Evolutionary conservation across 2,797 vertebrate species (phyloP), one percentile per base, ranked within the genome.

Genomic region (Babyrousa celebensis): DNA sequence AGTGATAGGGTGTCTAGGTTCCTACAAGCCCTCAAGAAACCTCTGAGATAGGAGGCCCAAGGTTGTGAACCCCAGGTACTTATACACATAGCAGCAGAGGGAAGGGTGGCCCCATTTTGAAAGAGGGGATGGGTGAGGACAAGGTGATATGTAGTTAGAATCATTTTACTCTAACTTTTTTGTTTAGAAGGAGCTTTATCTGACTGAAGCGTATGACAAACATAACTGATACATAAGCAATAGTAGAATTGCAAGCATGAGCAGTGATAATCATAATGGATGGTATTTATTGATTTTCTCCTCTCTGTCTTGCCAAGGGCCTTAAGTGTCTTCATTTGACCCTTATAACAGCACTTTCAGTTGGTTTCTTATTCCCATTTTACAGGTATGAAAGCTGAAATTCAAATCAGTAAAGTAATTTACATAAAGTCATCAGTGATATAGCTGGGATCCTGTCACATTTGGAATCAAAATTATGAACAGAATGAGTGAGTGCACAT

Each of bases 381-480:
- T 71, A 83, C 2, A 72, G n/a, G 32, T 65, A 62, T 92, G 36
- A 71, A 85, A 89, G 15, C 14, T 68, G 48, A 96, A 40, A 70
- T 78, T 95, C 82, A 84, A 21, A 25, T 94, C 12, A 67, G 3
- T 60, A 60, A 94, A 85, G 54, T 93, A 68, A 72, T 21, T 60
- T 84, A 72, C 3, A 23, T n/a, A 48, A 36, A 18, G 27, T 80
- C 68, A 12, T 40, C 84, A 18, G 32, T 65, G 43, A 52, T 32
- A 85, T 40, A 75, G 21, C 15, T 70, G 17, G 9, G 14, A 77
- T 91, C 14, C 48, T 58, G 65, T 82, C 52, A 65, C 62, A 58
- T 91, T 95, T 84, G 82, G 23, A 88, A 92, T 92, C 65, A 79
- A 18, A 95, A 43, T 95, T 89, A 78, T 83, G 65, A 65, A 72